Percentiles rank a stretch among this genome's conserved stretches.
These are phyloP conservation scores for Zingel zingel DNA, from an alignment of 2,113 vertebrate species.

Conservation along the genomic window DNA sequence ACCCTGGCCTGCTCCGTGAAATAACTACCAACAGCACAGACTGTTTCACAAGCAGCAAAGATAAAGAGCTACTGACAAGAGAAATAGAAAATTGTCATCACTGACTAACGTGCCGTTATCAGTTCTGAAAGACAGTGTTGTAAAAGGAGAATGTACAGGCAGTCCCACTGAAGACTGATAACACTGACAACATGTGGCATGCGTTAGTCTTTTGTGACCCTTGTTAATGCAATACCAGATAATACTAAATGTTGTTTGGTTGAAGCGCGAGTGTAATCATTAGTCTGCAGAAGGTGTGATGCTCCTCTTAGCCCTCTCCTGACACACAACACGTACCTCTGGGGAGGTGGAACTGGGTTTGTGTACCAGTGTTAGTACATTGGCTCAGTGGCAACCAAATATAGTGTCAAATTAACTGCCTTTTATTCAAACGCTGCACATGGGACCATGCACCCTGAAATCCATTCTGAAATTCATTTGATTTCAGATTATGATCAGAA, in stretches of 20 bases:
- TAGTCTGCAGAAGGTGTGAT: background rate
- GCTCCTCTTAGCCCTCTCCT: background rate
- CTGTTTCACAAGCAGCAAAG: background rate
- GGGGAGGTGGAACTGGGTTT: background rate
- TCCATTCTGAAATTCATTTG: background rate
- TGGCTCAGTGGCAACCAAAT: background rate
- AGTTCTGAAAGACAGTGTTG: background rate
- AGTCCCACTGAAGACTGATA: background rate
- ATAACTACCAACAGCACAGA: background rate
- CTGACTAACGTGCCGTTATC: background rate
- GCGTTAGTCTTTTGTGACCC: conserved; percentile 9
- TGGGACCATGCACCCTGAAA: background rate
- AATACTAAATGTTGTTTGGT: background rate
- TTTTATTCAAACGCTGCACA: background rate
- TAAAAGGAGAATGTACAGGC: background rate
- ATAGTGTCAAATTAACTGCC: background rate
- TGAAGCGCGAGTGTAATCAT: conserved; percentile 15
- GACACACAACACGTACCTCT: no score
- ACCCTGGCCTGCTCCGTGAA: conserved; percentile 31
- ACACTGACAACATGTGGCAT: background rate
- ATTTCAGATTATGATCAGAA: background rate
- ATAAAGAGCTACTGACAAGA: background rate
- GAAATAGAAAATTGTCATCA: background rate
- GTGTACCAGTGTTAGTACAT: background rate
- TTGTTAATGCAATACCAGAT: background rate